Percentiles rank a stretch among this genome's conserved stretches.
phyloP scores from a whole-genome alignment of 2,888 invertebrate species.

The Folsomia manolachei region DNA sequence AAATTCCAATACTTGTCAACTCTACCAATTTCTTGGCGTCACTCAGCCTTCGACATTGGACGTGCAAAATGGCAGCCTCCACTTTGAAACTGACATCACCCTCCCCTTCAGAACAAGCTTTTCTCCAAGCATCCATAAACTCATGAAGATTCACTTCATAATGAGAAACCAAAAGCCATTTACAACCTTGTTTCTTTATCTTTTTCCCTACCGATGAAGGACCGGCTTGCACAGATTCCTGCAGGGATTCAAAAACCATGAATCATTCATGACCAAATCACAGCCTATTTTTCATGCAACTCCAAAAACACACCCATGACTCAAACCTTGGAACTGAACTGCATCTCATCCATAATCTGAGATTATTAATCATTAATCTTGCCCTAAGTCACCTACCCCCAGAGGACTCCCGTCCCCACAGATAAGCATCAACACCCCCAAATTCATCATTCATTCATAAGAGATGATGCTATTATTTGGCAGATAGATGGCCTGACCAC shows the following conservation, averaged over 20 bases:
- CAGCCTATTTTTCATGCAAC: too few species aligned
- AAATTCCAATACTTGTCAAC: background rate
- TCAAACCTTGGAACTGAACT: too few species aligned
- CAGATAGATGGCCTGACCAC: too few species aligned
- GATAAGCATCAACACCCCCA: too few species aligned
- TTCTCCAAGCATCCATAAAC: constrained; percentile 30
- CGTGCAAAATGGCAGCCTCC: constrained; percentile 47
- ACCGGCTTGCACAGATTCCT: background rate
- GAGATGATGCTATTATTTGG: too few species aligned
- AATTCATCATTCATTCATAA: too few species aligned
- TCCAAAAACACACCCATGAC: too few species aligned
- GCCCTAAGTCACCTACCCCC: too few species aligned
- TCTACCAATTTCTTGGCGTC: constrained; percentile 44
- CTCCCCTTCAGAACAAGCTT: background rate
- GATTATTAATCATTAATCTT: too few species aligned
- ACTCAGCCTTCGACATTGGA: constrained; percentile 42
- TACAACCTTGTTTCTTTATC: constrained; percentile 42
- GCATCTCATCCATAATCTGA: too few species aligned
- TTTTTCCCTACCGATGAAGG: background rate
- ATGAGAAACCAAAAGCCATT: constrained; percentile 48
- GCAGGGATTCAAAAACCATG: background rate
- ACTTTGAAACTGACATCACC: constrained; percentile 41
- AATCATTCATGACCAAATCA: background rate
- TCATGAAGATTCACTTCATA: constrained; percentile 36
- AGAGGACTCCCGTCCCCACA: too few species aligned